Evolutionary conservation across 1,140 invertebrate genomes (phyloP).

Genomic region (Cyclina sinensis): DNA sequence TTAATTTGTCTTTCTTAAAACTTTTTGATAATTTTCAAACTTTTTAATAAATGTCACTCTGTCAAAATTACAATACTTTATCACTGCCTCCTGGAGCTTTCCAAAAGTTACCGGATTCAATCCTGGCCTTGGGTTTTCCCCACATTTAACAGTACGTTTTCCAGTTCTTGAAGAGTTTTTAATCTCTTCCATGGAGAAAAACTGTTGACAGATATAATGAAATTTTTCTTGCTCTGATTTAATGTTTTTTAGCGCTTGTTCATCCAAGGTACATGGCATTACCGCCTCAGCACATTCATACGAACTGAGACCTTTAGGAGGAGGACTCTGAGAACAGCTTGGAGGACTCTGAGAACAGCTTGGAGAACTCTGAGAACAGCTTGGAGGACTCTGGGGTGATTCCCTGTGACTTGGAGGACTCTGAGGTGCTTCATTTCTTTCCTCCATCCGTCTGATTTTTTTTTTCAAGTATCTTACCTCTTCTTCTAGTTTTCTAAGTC

Average conservation of each 20-base stretch:
- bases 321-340: conserved; percentile 45
- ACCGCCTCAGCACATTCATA: conserved; percentile 47
- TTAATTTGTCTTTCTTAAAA: conserved; percentile 50
- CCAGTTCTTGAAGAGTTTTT: conserved; percentile 48
- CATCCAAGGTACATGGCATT: conserved; percentile 48
- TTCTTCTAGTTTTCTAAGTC: conserved; percentile 52
- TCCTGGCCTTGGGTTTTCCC: conserved; percentile 40
- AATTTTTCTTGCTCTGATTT: conserved; percentile 49
- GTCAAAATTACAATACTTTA: conserved; percentile 47
- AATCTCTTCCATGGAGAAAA: conserved; percentile 43
- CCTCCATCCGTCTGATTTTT: conserved; percentile 47
- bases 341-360: no score
- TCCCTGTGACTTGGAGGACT: conserved; percentile 48
- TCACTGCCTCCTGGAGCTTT: conserved; percentile 39
- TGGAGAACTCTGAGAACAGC: no score
- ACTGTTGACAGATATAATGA: conserved; percentile 36
- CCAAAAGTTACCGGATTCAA: conserved; percentile 43
- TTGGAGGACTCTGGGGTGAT: conserved; percentile 27
- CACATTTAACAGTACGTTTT: conserved; percentile 46
- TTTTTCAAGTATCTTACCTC: conserved; percentile 43
- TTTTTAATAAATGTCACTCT: conserved; percentile 48
- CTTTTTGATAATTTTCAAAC: conserved; percentile 52
- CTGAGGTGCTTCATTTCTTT: conserved; percentile 49
- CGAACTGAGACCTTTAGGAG: conserved; percentile 31
- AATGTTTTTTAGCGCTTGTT: conserved; percentile 48